A percentile compares a stretch with the other conserved stretches of the same genome.
These are phyloP conservation scores for Leptestheria dahalacensis DNA, from an alignment of 1,140 invertebrate genomes.

Conservation along the genomic window DNA sequence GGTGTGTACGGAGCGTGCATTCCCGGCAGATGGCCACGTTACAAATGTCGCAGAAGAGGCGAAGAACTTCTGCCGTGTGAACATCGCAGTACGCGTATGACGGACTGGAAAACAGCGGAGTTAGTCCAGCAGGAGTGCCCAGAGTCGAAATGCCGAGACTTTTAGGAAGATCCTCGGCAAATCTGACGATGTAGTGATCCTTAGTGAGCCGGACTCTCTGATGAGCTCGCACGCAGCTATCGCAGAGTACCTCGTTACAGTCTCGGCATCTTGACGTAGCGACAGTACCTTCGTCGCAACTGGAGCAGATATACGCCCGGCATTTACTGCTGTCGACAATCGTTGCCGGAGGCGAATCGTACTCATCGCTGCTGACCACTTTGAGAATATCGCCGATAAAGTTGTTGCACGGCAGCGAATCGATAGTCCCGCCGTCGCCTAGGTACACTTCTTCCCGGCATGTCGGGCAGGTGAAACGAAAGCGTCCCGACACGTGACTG, in stretches of 20 bases:
- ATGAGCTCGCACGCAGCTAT: slow-evolving; percentile 52
- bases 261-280: slow-evolving; percentile 43
- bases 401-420: slow-evolving; percentile 25
- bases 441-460: slow-evolving; percentile 26
- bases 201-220: slow-evolving; percentile 50
- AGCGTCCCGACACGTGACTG: slow-evolving; percentile 18
- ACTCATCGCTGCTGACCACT: slow-evolving; percentile 25
- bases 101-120: slow-evolving; percentile 17
- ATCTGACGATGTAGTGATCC: slow-evolving; percentile 48
- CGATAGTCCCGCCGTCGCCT: slow-evolving; percentile 23
- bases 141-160: slow-evolving; percentile 2
- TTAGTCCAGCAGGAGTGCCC: not conserved
- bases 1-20: slow-evolving; percentile 50
- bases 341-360: slow-evolving; percentile 9
- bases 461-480: slow-evolving; percentile 27
- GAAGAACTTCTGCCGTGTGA: slow-evolving; percentile 45
- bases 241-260: slow-evolving; percentile 58
- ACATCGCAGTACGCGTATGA: slow-evolving; percentile 34
- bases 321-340: slow-evolving; percentile 18
- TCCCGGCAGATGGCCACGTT: slow-evolving; percentile 47
- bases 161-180: slow-evolving; percentile 26
- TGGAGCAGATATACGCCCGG: slow-evolving; percentile 18
- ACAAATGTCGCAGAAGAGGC: slow-evolving; percentile 58
- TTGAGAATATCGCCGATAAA: slow-evolving; percentile 26
- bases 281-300: slow-evolving; percentile 30